A percentile compares a stretch with the other conserved stretches of the same genome.
These are phyloP conservation scores for Corbicula japonica DNA, from an alignment of 2,888 invertebrate species.

Conservation along the genomic window DNA sequence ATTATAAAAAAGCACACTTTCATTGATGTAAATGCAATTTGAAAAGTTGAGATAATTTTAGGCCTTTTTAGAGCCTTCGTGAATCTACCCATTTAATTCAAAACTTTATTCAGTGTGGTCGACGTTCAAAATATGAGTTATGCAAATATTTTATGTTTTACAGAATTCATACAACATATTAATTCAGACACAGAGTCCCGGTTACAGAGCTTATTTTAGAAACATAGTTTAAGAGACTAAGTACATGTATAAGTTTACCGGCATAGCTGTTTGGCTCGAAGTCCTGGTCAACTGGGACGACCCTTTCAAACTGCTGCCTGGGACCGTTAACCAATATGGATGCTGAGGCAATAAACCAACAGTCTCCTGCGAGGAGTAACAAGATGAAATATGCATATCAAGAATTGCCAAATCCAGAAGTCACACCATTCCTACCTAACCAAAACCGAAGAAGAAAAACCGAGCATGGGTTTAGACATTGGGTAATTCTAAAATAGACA, in stretches of 20 bases:
- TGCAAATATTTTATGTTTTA: neutral
- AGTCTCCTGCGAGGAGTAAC: slow-evolving; percentile 93
- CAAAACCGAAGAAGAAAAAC: no score
- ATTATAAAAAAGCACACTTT: no score
- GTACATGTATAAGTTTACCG: slow-evolving; percentile 88
- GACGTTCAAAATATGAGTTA: neutral
- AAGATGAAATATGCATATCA: no score
- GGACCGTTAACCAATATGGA: slow-evolving; percentile 94
- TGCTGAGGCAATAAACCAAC: slow-evolving; percentile 98
- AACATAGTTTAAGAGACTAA: neutral
- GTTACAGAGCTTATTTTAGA: neutral
- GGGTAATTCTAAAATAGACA: no score
- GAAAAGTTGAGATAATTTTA: no score
- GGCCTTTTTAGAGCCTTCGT: no score
- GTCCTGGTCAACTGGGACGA: slow-evolving; percentile 97
- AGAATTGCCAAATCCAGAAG: no score
- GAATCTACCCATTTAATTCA: no score
- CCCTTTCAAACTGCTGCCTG: slow-evolving; percentile 95
- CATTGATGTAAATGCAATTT: no score
- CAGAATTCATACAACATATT: neutral
- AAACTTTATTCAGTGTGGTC: neutral
- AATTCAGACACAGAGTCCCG: neutral
- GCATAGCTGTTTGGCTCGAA: slow-evolving; percentile 93
- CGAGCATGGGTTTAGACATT: no score
- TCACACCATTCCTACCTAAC: no score